Evolutionary conservation across 2,888 invertebrate species (phyloP), one percentile per base, ranked within the genome.

Genomic region (Eucera pruinosa): DNA sequence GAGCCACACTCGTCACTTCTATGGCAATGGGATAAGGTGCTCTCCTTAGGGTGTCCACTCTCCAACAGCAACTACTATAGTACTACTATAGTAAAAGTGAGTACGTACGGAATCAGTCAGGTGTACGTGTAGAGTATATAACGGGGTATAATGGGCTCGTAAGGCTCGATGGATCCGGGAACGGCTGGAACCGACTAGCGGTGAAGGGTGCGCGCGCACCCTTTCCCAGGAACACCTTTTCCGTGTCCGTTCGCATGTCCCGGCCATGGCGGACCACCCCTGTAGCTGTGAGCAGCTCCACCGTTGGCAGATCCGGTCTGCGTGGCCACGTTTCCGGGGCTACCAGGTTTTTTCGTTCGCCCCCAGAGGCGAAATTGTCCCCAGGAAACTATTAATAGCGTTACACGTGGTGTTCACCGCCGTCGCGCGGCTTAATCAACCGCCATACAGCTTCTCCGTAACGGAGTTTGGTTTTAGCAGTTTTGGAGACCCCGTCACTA

Each of bases 151-250:
- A 68, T 65, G 71, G 50, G 80, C 68, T 62, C 60, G 69, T 71
- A 71, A 76, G 78, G 76, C 78, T 84, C 73, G 82, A 82, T 73
- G 70, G 69, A 82, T 84, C 84, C 82, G 66, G 77, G 36, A 30
- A 36, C 74, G 48, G 68, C 69, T 52, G 75, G 61, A 75, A 67
- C 69, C 72, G 50, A 72, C 65, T 65, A 67, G 64, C 48, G 33
- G 36, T 20, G 15, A 36, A 13, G 11, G 13, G 0, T 58, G 74
- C 74, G 81, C 81, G 73, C 73, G 72, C 80, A 69, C 30, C 18
- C 36, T 30, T 7, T 33, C 58, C 66, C 58, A 66, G 72, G 52
- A 36, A 55, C 45, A 71, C 68, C 74, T 60, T 52, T 45, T 54
- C 45, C 62, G 27, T 41, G 55, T 48, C 30, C 54, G 20, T 58